A percentile compares a stretch with the other conserved stretches of the same genome.
Conservation (phyloP, 2,888 invertebrate genomes). For the Zelleria hepariella region DNA sequence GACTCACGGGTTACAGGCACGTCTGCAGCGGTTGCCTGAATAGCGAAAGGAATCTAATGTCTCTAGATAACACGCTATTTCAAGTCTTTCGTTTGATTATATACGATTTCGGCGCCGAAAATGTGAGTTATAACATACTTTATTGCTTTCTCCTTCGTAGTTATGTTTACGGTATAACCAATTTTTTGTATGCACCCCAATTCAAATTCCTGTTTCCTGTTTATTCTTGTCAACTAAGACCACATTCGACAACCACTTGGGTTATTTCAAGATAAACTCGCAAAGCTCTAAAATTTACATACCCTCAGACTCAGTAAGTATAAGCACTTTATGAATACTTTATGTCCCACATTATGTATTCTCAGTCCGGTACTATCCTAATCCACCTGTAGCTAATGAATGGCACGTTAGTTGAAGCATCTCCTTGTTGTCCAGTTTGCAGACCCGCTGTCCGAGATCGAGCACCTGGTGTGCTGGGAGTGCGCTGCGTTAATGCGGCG, state of each 20-base stretch:
- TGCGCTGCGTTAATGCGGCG: constrained; percentile 47
- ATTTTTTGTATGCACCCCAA: too few species aligned
- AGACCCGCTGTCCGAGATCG: constrained; percentile 21
- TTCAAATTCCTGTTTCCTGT: too few species aligned
- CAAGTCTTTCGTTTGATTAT: constrained; percentile 53
- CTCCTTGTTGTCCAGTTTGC: constrained; percentile 21
- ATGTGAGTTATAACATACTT: constrained; percentile 32
- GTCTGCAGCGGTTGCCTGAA: constrained; percentile 57
- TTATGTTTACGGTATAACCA: background rate
- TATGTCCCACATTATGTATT: too few species aligned
- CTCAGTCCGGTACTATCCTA: too few species aligned
- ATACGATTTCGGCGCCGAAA: constrained; percentile 55
- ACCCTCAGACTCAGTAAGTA: too few species aligned
- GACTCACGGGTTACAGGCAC: constrained; percentile 28
- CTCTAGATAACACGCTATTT: constrained; percentile 36
- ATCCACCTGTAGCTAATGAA: background rate
- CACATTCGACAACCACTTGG: too few species aligned
- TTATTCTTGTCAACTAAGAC: too few species aligned
- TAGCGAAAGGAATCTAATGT: constrained; percentile 45
- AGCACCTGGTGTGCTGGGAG: constrained; percentile 53
- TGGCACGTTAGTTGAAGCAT: background rate
- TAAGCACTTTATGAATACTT: too few species aligned
- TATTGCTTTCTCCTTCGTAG: background rate
- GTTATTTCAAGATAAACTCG: too few species aligned
- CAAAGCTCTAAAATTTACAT: too few species aligned